Base-by-base conservation (phyloP, 2,888 invertebrate genomes). In the Spodoptera littoralis region DNA sequence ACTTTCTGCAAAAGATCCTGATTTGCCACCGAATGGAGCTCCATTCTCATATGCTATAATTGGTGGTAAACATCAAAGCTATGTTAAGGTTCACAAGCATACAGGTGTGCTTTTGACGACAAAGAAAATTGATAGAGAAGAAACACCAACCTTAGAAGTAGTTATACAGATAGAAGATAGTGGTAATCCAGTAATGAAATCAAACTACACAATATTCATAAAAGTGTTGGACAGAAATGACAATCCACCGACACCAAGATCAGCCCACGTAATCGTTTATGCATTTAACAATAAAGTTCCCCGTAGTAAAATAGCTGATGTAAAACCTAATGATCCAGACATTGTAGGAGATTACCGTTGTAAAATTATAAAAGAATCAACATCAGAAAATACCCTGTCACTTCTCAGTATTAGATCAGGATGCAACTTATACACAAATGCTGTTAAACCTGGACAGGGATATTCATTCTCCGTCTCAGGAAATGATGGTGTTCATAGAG, bases 281-380 rank as follows among this genome's bases (percentile, higher is more conserved):
- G 95, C 97, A 0, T 97, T 97, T 82, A 97, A 98, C 82, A 96
- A 96, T 59, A 95, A 96, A 68, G 96, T 97, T 80, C 97, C 98
- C 0, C 87, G 96, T 24, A 97, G 97, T n/a, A 97, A 97, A 90
- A 97, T 99, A 71, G 99, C 98, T 8, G 96, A 98, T 88, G 97
- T 99, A 0, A 97, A 97, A 90, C 99, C 99, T 0, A 97, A 98
- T 84, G 99, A 99, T 93, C 96, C 97, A 0, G 99, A 99, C 88
- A 96, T 96, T n/a, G 96, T 96, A 56, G 99, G 99, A 4, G 97
- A 98, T 83, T 99, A 99, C 85, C 96, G 95, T 82, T 99, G 99
- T 87, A 96, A 96, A 85, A 96, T 98, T 70, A 91, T 98, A 94
- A 89, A 96, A 97, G 86, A 94, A 96, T 80, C 96, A 94, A 89